Evolutionary conservation across 2,888 invertebrate species (phyloP), one percentile per base, ranked within the genome.

Genomic region (Nowickia ferox): DNA sequence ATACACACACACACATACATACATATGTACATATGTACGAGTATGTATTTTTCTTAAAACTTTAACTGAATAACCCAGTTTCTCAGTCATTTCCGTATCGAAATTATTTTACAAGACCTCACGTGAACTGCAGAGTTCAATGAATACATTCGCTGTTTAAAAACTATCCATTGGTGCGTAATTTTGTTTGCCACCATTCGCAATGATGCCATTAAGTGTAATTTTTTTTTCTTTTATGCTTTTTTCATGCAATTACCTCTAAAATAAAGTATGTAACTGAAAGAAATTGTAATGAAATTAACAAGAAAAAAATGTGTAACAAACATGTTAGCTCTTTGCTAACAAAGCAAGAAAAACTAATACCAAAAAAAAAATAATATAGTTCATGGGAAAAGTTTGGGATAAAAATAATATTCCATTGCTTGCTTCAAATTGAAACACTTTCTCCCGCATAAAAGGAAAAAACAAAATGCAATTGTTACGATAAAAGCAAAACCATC

Each of bases 371-470:
- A 40, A 44, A 42, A 46, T n/a, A 66, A 69, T 59, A 53, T 63
- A 57, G 82, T 77, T 72, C 83, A 77, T 83, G 83, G 83, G 83
- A 83, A 83, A 71, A 19, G 57, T 63, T 65, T 66, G 9, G 42
- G 2, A 71, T 63, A 17, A 44, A 71, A 71, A 71, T 30, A 71
- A 48, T 57, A 65, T 76, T 48, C 48, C 19, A 40, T 42, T 82
- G 76, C 63, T 83, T 4, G 63, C 65, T 76, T 63, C 11, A 71
- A 83, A 75, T 59, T 66, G 75, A 71, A 79, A 79, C 71, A 83
- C 85, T 86, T 86, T 86, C 85, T 71, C 85, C 83, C 83, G 85
- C 85, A 86, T 66, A 63, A 48, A 46, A 66, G 15, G 4, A 30
- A 46, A 51, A 53, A n/a, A 61, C 46, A 17, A 69, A 51, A 78